These are phyloP conservation scores for Chaetodon auriga DNA, from an alignment of 2,113 vertebrate genomes.

Conservation along the genomic window DNA sequence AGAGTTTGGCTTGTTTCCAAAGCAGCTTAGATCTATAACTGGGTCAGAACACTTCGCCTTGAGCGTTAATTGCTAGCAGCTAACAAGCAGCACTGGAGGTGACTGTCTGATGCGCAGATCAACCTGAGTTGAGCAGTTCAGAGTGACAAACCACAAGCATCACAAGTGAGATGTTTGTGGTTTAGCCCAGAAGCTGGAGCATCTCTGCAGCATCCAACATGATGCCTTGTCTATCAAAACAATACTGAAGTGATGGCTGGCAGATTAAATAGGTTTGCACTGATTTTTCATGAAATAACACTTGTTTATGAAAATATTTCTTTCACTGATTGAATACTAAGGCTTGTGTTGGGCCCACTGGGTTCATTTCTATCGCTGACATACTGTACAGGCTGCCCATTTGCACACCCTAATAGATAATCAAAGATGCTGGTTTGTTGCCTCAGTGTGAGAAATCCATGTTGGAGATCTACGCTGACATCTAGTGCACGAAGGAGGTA, in stretches of 20 bases:
- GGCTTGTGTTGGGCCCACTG: neutral
- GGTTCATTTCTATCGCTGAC: neutral
- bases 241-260: neutral
- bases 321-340: neutral
- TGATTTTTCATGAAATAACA: neutral
- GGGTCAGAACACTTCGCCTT: constrained; percentile 56
- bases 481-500: constrained; percentile 66
- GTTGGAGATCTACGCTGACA: constrained; percentile 62
- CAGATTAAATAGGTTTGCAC: neutral
- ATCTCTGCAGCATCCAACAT: neutral
- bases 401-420: neutral
- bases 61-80: constrained; percentile 1
- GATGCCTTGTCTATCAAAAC: neutral
- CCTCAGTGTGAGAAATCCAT: neutral
- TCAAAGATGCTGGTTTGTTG: neutral
- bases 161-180: neutral
- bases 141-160: neutral
- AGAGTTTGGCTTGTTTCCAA: constrained; percentile 61
- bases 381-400: neutral
- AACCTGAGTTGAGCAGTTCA: neutral
- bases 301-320: constrained; percentile 6
- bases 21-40: constrained; percentile 72
- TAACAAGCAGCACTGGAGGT: constrained; percentile 11
- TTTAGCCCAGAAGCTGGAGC: neutral
- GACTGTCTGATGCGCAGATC: constrained; percentile 31